Evolutionary conservation across 1,140 invertebrate genomes (phyloP).

Genomic region (Ladona fulva): DNA sequence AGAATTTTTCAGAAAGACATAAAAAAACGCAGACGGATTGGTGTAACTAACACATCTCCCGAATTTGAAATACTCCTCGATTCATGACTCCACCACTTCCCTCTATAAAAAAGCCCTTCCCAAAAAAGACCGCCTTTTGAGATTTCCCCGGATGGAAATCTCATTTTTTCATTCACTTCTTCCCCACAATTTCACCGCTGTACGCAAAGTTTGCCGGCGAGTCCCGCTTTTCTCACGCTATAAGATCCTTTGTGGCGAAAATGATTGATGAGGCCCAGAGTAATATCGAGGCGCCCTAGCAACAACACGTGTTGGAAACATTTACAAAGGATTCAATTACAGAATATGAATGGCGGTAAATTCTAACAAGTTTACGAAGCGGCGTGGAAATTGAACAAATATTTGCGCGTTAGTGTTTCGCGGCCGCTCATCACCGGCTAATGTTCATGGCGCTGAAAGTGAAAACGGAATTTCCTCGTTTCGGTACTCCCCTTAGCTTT

Average conservation of each 20-base stretch:
- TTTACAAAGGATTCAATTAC: constrained; percentile 10
- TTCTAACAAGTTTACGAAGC: constrained; percentile 1
- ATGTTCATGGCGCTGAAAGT: not conserved
- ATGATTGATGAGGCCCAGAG: not conserved
- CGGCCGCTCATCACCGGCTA: too few relatives aligned
- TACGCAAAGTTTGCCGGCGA: not conserved
- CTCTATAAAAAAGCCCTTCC: too few relatives aligned
- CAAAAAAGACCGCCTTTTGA: too few relatives aligned
- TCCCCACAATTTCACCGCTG: not conserved
- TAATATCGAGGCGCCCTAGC: not conserved
- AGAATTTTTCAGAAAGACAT: too few relatives aligned
- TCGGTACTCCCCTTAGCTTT: too few relatives aligned
- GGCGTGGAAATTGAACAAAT: not conserved
- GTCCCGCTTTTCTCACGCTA: not conserved
- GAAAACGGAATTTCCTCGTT: not conserved
- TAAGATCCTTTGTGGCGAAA: not conserved
- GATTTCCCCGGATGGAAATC: too few relatives aligned
- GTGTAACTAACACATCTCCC: too few relatives aligned
- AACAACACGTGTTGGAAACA: not conserved
- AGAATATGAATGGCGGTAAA: not conserved
- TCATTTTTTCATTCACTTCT: too few relatives aligned
- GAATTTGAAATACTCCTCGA: too few relatives aligned
- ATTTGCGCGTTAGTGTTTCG: not conserved
- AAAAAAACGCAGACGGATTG: too few relatives aligned
- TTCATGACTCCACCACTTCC: too few relatives aligned